Base-by-base conservation (phyloP, 2,113 vertebrate species). In the Tachycineta bicolor region DNA sequence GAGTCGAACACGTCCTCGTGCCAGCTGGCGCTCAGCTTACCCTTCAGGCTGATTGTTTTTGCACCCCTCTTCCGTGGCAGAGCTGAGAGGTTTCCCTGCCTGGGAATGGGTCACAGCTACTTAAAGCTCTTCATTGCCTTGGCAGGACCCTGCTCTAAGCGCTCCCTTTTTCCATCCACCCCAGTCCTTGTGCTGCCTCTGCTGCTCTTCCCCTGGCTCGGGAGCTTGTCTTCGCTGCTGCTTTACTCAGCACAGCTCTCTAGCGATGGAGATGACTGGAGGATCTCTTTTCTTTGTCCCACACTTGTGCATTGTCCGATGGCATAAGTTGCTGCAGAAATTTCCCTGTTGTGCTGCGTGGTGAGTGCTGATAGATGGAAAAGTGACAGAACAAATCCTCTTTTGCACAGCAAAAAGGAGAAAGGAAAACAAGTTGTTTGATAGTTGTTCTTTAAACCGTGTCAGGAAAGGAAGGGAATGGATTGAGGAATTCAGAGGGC, bases 281-380 rank as follows among this genome's bases (percentile, higher is more conserved):
- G 55, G 53, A 43, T 44, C 47, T 47, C 31, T 26, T 28, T 44
- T 9, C 39, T 58, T 68, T 68, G 13, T 64, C n/a, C 31, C 9
- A 2, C 28, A 14, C 58, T 83, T 33, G 41, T 7, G 1, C 39
- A 6, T 24, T 79, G 49, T 46, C 44, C 4, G 74, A 13, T 7
- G 37, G 70, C 19, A 29, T 5, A 55, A 47, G 31, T 47, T 25
- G 64, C 14, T 16, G 18, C 0, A 33, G 75, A 53, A 53, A 17
- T 41, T 71, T 83, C 39, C 41, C n/a, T 67, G 23, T 87, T 60
- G 63, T 62, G 74, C 92, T 93, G 62, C 56, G 8, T 47, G 50
- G 63, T 81, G 88, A 81, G 74, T 22, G 12, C 87, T 92, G 89
- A 63, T 84, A 59, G 81, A 90, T 71, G 78, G 58, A 75, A 92